Percentiles rank a stretch among this genome's conserved stretches.
Conservation (phyloP, 2,113 vertebrate genomes). For the Ictalurus furcatus region DNA sequence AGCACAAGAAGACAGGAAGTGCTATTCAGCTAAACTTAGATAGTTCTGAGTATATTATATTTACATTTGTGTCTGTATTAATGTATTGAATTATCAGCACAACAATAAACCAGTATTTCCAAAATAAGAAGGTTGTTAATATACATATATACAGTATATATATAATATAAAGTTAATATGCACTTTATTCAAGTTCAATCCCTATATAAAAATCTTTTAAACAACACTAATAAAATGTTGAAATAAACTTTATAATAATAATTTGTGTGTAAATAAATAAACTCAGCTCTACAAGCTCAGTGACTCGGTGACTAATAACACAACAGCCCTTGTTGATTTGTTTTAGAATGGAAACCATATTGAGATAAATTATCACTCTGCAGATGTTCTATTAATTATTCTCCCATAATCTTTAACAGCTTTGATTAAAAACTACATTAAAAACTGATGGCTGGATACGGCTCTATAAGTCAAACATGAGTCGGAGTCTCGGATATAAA, state of each 20-base stretch:
- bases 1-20: neutral
- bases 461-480: neutral
- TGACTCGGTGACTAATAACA: neutral
- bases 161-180: no score
- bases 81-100: neutral
- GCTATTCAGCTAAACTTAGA: neutral
- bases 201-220: neutral
- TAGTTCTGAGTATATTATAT: neutral
- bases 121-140: neutral
- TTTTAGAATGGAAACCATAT: conserved; percentile 1
- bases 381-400: conserved; percentile 24
- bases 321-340: neutral
- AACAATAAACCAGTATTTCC: neutral
- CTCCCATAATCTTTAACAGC: conserved; percentile 2
- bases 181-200: neutral
- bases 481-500: neutral
- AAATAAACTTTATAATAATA: neutral
- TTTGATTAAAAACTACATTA: neutral
- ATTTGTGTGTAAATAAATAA: neutral
- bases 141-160: no score
- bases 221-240: neutral
- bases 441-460: neutral
- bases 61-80: no score
- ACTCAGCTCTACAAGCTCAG: neutral
- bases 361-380: conserved; percentile 18